Evolutionary conservation across 2,888 invertebrate genomes (phyloP).

Genomic region (Pammene fasciana): DNA sequence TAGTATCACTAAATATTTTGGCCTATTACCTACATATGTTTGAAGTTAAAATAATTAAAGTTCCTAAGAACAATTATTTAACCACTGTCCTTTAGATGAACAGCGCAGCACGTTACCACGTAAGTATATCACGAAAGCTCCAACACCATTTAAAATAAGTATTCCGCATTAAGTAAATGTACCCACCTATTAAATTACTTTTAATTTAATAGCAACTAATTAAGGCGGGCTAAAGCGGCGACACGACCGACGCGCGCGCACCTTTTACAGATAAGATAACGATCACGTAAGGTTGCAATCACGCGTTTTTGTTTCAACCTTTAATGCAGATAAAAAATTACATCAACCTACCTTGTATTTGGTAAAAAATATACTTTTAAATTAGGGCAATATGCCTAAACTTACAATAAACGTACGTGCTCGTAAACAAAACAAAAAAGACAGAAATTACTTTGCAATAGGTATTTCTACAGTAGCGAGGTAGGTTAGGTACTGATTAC

Average conservation of each 20-base stretch:
- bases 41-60: not conserved
- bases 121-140: not conserved
- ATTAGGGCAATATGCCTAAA: not conserved
- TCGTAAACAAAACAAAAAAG: not conserved
- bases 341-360: not conserved
- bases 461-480: not conserved
- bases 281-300: constrained; percentile 21
- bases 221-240: constrained; percentile 14
- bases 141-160: constrained; percentile 14
- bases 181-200: constrained; percentile 21
- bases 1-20: not conserved
- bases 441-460: not conserved
- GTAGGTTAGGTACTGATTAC: too few relatives aligned
- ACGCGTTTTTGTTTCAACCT: constrained; percentile 12
- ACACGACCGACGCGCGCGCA: constrained; percentile 28
- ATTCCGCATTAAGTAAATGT: constrained; percentile 4
- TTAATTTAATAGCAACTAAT: constrained; percentile 30
- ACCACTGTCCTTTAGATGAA: not conserved
- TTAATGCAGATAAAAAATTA: not conserved
- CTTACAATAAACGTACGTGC: constrained; percentile 7
- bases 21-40: not conserved
- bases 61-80: not conserved
- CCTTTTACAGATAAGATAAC: constrained; percentile 32
- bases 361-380: not conserved
- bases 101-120: not conserved